Conservation (phyloP, 2,113 vertebrate genomes). For the Sardina pilchardus region DNA sequence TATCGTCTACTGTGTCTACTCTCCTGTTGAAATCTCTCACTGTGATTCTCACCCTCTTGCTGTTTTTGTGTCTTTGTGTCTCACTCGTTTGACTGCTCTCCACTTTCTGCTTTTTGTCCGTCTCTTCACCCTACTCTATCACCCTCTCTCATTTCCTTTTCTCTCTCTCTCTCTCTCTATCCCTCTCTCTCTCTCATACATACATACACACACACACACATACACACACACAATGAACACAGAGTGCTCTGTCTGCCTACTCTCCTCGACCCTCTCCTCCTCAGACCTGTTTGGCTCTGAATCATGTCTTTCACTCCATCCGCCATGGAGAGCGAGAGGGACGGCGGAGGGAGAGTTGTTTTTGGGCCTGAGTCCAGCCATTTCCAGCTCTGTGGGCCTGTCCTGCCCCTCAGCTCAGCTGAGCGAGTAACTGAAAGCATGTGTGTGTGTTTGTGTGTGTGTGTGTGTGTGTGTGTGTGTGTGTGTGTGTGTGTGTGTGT, state of each 20-base stretch:
- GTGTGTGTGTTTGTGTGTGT: background rate
- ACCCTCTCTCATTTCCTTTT: background rate
- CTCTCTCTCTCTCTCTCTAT: background rate
- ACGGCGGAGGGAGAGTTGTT: background rate
- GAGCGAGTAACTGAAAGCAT: background rate
- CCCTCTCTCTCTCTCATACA: background rate
- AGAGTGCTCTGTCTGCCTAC: background rate
- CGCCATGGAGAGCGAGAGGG: background rate
- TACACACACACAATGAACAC: background rate
- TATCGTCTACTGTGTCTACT: slow-evolving; percentile 2
- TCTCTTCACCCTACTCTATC: background rate
- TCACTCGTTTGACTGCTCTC: background rate
- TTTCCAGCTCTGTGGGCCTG: background rate
- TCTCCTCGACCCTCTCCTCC: background rate
- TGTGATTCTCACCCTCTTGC: background rate
- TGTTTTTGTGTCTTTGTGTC: background rate
- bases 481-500: background rate
- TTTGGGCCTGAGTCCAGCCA: background rate
- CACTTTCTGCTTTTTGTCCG: background rate
- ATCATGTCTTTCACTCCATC: slow-evolving; percentile 10
- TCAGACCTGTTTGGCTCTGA: background rate
- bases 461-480: background rate
- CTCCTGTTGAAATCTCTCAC: background rate
- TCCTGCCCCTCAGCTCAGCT: background rate
- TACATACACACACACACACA: background rate